phyloP scores from a whole-genome alignment of 2,113 vertebrate species.

The Odontesthes bonariensis region DNA sequence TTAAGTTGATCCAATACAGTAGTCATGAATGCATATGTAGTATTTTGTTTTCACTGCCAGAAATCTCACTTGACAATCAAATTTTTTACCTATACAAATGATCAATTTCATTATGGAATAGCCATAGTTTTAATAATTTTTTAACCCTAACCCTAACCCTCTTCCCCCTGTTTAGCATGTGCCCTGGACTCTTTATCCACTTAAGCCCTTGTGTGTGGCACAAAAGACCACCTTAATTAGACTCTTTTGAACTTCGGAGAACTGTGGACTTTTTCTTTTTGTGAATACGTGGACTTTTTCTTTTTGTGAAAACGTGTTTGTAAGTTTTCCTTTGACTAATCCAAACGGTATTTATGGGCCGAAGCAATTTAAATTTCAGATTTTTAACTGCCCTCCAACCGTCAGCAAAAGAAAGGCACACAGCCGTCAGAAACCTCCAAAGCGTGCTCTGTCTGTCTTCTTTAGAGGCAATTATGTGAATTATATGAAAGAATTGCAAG shows the following conservation, averaged over 20 bases:
- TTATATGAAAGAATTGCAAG: slow-evolving; percentile 19
- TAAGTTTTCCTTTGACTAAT: neutral
- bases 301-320: neutral
- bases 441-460: slow-evolving; percentile 25
- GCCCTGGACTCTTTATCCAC: neutral
- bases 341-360: neutral
- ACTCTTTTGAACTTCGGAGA: neutral
- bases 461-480: slow-evolving; percentile 27
- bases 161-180: neutral
- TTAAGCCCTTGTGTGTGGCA: neutral
- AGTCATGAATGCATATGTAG: too few species aligned
- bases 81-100: too few species aligned
- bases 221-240: neutral
- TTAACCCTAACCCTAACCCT: too few species aligned
- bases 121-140: too few species aligned
- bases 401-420: neutral
- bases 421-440: slow-evolving; percentile 35
- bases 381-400: slow-evolving; percentile 36
- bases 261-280: neutral
- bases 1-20: too few species aligned
- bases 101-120: too few species aligned
- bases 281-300: neutral
- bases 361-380: slow-evolving; percentile 36
- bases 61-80: too few species aligned
- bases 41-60: too few species aligned